Conservation (phyloP, 2,113 vertebrate genomes). For the Dipodomys spectabilis region DNA sequence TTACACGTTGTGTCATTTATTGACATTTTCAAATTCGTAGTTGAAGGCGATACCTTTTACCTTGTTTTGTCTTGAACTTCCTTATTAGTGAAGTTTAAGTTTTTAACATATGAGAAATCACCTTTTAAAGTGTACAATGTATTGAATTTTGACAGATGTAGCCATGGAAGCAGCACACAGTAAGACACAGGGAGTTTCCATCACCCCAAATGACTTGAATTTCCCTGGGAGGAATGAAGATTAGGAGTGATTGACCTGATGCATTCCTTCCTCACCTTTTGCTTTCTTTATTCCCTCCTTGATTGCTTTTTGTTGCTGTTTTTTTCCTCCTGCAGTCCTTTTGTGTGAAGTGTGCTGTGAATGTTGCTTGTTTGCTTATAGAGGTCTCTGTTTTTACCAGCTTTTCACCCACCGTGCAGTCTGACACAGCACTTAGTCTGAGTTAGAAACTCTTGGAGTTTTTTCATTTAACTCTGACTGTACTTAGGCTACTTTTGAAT, state of each 20-base stretch:
- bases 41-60: background rate
- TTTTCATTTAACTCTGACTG: background rate
- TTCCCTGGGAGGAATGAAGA: background rate
- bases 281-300: background rate
- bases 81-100: background rate
- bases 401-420: background rate
- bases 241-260: background rate
- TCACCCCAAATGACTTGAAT: background rate
- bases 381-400: no score
- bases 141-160: background rate
- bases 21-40: background rate
- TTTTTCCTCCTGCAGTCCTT: background rate
- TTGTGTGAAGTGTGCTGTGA: background rate
- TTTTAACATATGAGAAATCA: background rate
- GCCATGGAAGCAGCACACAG: background rate
- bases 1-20: background rate
- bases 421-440: background rate
- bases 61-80: conserved; percentile 27
- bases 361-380: background rate
- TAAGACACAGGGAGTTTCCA: background rate
- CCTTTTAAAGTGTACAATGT: background rate
- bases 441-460: background rate
- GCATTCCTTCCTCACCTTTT: background rate
- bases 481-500: background rate
- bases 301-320: background rate